These are phyloP conservation scores for Catostomus latipinnis DNA, from an alignment of 2,797 vertebrate genomes.

Conservation along the genomic window DNA sequence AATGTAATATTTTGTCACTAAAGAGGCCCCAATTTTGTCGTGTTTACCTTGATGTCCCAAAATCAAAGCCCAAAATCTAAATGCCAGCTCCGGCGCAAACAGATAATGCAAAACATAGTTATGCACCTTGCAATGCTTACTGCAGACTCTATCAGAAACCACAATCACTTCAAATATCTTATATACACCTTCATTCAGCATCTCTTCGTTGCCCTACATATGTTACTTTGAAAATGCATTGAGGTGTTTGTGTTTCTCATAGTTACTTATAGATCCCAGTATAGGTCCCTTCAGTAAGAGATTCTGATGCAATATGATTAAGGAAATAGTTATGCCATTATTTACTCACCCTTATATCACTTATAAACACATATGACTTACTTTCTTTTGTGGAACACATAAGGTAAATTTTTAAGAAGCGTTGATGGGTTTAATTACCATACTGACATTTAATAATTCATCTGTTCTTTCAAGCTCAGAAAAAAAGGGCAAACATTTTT, in stretches of 20 bases:
- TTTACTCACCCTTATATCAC: too few relatives aligned
- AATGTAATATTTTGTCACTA: constrained; percentile 44
- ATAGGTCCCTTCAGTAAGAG: not conserved
- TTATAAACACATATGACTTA: too few relatives aligned
- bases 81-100: not conserved
- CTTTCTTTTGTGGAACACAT: too few relatives aligned
- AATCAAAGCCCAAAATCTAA: constrained; percentile 27
- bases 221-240: constrained; percentile 14
- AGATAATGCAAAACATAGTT: constrained; percentile 41
- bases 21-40: constrained; percentile 17
- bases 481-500: too few relatives aligned
- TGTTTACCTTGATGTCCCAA: constrained; percentile 24
- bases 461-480: too few relatives aligned
- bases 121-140: constrained; percentile 45
- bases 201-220: constrained; percentile 5
- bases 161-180: constrained; percentile 53
- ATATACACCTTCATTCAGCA: constrained; percentile 37
- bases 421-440: too few relatives aligned
- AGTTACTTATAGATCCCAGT: not conserved
- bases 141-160: constrained; percentile 48
- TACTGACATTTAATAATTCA: too few relatives aligned
- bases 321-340: too few relatives aligned
- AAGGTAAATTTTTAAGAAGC: too few relatives aligned
- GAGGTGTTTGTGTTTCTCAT: not conserved
- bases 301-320: not conserved